Evolutionary conservation across 2,888 invertebrate species (phyloP).

Genomic region (Cantharis rustica): DNA sequence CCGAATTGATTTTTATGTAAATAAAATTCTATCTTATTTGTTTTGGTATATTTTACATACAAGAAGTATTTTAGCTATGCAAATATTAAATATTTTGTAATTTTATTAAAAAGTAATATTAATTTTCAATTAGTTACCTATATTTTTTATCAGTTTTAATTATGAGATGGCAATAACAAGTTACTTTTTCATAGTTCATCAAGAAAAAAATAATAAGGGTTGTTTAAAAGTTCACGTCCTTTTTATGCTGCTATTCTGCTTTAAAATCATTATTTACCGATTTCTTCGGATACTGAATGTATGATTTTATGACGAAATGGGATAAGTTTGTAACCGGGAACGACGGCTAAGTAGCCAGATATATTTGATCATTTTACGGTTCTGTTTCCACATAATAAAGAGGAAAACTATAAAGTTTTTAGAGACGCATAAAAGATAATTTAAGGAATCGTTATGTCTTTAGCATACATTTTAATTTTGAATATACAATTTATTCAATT

Average conservation of each 20-base stretch:
- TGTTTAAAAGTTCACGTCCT: background rate
- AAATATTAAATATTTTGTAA: background rate
- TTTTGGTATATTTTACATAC: background rate
- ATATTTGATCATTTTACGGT: background rate
- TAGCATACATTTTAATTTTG: background rate
- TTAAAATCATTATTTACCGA: background rate
- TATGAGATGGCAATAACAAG: too few species aligned
- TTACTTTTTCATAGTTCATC: background rate
- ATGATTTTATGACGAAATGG: background rate
- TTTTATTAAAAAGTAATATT: background rate
- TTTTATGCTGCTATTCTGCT: background rate
- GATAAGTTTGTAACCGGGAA: background rate
- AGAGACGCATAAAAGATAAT: background rate
- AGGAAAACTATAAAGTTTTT: background rate
- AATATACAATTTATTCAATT: background rate
- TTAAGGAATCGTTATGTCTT: background rate
- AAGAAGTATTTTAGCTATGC: background rate
- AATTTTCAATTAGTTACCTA: too few species aligned
- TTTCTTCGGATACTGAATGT: background rate
- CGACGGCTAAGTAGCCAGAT: background rate
- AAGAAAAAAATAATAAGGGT: background rate
- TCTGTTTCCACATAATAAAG: background rate
- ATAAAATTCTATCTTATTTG: background rate
- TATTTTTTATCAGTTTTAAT: too few species aligned
- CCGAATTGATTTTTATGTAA: background rate